Conservation (phyloP, 2,888 invertebrate genomes). For the Drosophila maculinotata region DNA sequence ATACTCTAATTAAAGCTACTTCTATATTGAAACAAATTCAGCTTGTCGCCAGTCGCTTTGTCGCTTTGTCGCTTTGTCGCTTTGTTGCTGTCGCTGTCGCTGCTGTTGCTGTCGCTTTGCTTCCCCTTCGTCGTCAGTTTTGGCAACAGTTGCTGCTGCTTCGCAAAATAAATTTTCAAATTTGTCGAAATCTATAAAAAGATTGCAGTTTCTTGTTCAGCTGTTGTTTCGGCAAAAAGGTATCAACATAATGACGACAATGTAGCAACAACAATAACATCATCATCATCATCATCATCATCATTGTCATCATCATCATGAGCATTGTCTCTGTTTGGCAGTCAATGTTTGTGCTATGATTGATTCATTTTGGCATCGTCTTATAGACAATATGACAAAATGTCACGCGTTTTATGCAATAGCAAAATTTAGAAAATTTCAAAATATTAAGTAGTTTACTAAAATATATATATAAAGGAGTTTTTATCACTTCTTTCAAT, state of each 20-base stretch:
- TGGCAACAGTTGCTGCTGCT: slow-evolving; percentile 72
- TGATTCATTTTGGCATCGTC: slow-evolving; percentile 69
- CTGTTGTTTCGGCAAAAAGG: slow-evolving; percentile 66
- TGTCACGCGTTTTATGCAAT: slow-evolving; percentile 63
- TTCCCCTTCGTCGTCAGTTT: slow-evolving; percentile 48
- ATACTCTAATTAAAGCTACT: slow-evolving; percentile 73
- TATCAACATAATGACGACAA: slow-evolving; percentile 74
- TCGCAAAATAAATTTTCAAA: slow-evolving; percentile 72
- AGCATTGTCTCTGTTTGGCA: slow-evolving; percentile 47
- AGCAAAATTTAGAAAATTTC: neutral
- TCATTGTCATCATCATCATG: slow-evolving; percentile 29
- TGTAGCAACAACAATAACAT: slow-evolving; percentile 35
- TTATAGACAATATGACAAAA: slow-evolving; percentile 42
- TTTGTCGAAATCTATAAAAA: slow-evolving; percentile 82
- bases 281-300: slow-evolving; percentile 23
- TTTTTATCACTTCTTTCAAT: neutral
- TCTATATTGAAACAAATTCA: slow-evolving; percentile 20
- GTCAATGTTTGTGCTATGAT: slow-evolving; percentile 70
- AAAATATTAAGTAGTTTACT: too few relatives aligned
- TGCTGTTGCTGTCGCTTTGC: slow-evolving; percentile 26
- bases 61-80: slow-evolving; percentile 40
- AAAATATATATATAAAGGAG: too few relatives aligned
- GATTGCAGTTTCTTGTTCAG: slow-evolving; percentile 75
- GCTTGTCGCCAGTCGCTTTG: slow-evolving; percentile 26
- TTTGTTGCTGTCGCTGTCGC: slow-evolving; percentile 22